Evolutionary conservation across 2,888 invertebrate species (phyloP).

Genomic region (Galerucella nymphaeae): DNA sequence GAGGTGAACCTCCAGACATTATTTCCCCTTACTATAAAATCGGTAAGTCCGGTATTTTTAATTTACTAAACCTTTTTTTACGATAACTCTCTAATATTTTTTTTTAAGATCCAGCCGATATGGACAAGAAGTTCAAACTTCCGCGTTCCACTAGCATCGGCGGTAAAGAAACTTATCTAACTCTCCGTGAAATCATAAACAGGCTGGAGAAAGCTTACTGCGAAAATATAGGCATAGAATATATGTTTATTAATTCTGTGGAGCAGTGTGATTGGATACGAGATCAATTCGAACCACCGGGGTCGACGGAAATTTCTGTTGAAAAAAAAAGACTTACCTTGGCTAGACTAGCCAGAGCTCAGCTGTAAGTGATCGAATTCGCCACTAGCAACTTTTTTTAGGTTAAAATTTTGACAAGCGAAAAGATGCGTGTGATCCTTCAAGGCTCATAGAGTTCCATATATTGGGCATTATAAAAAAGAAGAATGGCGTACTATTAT

Average conservation of each 20-base stretch:
- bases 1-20: constrained; percentile 16
- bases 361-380: constrained; percentile 19
- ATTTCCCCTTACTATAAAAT: constrained; percentile 58
- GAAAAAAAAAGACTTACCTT: constrained; percentile 94
- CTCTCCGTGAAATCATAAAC: constrained; percentile 91
- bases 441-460: too few relatives aligned
- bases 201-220: constrained; percentile 95
- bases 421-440: too few relatives aligned
- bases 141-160: constrained; percentile 98
- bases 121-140: constrained; percentile 94
- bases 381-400: constrained; percentile 15
- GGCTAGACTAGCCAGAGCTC: constrained; percentile 91
- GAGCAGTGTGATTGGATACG: constrained; percentile 99
- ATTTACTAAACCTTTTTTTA: neutral
- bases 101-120: constrained; percentile 79
- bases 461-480: too few relatives aligned
- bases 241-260: constrained; percentile 98
- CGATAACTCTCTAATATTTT: too few relatives aligned
- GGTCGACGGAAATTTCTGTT: constrained; percentile 81
- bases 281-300: constrained; percentile 94
- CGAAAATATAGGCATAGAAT: constrained; percentile 96
- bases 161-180: constrained; percentile 88
- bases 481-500: too few relatives aligned
- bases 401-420: too few relatives aligned
- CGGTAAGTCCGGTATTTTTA: neutral